Percentiles rank a stretch among this genome's conserved stretches.
These are phyloP conservation scores for Nomada fabriciana DNA, from an alignment of 2,888 invertebrate species.

Conservation along the genomic window DNA sequence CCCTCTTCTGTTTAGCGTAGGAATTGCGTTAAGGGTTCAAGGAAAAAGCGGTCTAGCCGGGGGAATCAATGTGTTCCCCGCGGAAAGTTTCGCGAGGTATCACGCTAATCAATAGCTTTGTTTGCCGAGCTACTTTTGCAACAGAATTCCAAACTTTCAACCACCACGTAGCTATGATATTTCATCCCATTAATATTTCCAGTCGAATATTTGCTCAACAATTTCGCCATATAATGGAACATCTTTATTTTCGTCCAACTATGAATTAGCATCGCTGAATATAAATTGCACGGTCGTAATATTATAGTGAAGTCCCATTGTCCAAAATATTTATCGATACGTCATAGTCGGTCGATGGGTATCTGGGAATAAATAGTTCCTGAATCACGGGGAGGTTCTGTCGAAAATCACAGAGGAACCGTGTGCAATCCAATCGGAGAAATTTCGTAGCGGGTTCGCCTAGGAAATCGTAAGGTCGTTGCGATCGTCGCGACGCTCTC, in stretches of 20 bases:
- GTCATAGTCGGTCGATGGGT: neutral
- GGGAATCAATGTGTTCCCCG: slow-evolving; percentile 19
- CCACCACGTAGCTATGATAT: slow-evolving; percentile 49
- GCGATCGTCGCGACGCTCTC: slow-evolving; percentile 73
- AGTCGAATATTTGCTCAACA: too few relatives aligned
- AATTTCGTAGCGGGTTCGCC: slow-evolving; percentile 62
- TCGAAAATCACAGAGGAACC: slow-evolving; percentile 38
- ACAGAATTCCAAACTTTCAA: slow-evolving; percentile 55
- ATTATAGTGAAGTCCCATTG: too few relatives aligned
- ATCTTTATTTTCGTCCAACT: too few relatives aligned
- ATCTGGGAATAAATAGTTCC: neutral
- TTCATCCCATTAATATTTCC: slow-evolving; percentile 26
- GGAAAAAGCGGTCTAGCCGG: slow-evolving; percentile 22
- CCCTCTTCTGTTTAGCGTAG: neutral
- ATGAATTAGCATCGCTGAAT: too few relatives aligned
- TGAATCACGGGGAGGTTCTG: slow-evolving; percentile 1
- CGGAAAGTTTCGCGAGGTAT: slow-evolving; percentile 68
- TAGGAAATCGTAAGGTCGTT: slow-evolving; percentile 72
- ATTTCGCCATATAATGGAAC: too few relatives aligned
- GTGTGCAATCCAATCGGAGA: slow-evolving; percentile 63
- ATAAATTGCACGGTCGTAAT: too few relatives aligned
- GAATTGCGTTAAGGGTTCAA: neutral
- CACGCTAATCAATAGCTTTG: slow-evolving; percentile 78
- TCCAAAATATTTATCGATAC: too few relatives aligned
- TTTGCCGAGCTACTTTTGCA: slow-evolving; percentile 71